Evolutionary conservation across 2,888 invertebrate species (phyloP).

Genomic region (Gymnosoma rotundatum): DNA sequence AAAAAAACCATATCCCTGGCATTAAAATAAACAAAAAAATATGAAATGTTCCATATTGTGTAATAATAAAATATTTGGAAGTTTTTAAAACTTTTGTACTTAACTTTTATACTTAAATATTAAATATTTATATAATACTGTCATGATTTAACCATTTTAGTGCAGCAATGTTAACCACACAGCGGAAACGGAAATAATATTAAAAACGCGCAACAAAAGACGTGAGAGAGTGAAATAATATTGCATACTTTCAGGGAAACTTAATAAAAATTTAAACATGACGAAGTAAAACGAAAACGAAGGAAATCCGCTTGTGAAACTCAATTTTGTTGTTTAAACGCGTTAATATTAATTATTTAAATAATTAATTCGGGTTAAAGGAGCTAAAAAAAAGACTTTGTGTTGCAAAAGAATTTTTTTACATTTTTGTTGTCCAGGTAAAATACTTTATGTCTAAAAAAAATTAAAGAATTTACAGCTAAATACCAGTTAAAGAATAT

Average conservation of each 20-base stretch:
- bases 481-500: no score
- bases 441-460: neutral
- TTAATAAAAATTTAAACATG: conserved; percentile 24
- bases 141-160: neutral
- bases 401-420: conserved; percentile 2
- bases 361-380: neutral
- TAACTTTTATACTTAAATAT: neutral
- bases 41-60: neutral
- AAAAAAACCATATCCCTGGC: neutral
- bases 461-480: no score
- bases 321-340: conserved; percentile 28
- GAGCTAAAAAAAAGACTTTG: no score
- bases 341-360: conserved; percentile 43
- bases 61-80: no score
- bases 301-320: conserved; percentile 44
- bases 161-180: neutral
- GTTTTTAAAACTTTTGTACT: neutral
- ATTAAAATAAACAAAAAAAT: conserved; percentile 16
- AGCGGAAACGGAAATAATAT: conserved; percentile 51
- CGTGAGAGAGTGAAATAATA: conserved; percentile 13
- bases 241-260: conserved; percentile 43
- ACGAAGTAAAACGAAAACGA: neutral
- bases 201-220: conserved; percentile 40
- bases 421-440: neutral
- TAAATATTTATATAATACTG: neutral